These are phyloP conservation scores for Drosophila lacteicornis DNA, from an alignment of 1,140 invertebrate species.

Conservation along the genomic window DNA sequence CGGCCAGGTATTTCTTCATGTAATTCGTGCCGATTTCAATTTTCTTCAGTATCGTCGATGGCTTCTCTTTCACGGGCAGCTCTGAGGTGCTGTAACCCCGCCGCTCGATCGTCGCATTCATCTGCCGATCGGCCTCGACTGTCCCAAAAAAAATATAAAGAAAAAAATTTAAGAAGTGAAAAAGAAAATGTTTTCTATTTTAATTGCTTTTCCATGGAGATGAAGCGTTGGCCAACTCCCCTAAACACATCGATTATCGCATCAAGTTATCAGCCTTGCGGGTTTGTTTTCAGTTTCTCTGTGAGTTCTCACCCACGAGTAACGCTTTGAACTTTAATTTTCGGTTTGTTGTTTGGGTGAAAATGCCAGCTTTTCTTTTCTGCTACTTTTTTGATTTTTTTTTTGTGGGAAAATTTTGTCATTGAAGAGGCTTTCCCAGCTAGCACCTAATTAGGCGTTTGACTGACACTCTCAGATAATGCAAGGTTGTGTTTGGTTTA, in stretches of 20 bases:
- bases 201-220: slow-evolving; percentile 56
- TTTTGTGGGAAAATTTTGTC: slow-evolving; percentile 24
- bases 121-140: slow-evolving; percentile 81
- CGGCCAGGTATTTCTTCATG: slow-evolving; percentile 82
- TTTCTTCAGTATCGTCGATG: slow-evolving; percentile 81
- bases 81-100: slow-evolving; percentile 81
- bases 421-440: slow-evolving; percentile 5
- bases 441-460: slow-evolving; percentile 36
- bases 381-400: neutral
- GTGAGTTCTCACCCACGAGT: slow-evolving; percentile 21
- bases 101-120: slow-evolving; percentile 77
- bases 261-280: slow-evolving; percentile 13
- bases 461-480: neutral
- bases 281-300: neutral
- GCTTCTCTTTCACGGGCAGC: slow-evolving; percentile 75
- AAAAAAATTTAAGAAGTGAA: neutral
- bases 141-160: slow-evolving; percentile 21
- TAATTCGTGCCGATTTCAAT: slow-evolving; percentile 83
- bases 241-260: slow-evolving; percentile 27
- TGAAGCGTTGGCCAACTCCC: slow-evolving; percentile 7
- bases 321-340: slow-evolving; percentile 22
- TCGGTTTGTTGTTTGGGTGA: slow-evolving; percentile 3
- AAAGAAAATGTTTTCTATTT: slow-evolving; percentile 35
- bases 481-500: neutral
- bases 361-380: slow-evolving; percentile 18